Evolutionary conservation across 2,888 invertebrate species (phyloP), one percentile per base, ranked within the genome.

Genomic region (Orthonychiurus folsomi): DNA sequence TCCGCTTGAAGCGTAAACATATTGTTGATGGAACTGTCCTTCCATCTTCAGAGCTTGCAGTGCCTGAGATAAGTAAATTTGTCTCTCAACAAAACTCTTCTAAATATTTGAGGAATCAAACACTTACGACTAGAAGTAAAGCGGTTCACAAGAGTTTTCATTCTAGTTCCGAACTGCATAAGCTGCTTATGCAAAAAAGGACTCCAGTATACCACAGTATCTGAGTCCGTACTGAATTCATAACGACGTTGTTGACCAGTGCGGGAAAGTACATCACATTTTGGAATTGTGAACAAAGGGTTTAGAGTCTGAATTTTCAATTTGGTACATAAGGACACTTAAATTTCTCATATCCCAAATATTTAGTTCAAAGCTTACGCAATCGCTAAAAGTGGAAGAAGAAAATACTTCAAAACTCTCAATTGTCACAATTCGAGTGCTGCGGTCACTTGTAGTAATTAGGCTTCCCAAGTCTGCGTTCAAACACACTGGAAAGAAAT

Each of bases 381-480:
- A 73, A 54, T 73, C 73, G 37, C 70, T 71, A 60, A 65, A 73
- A 59, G 68, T 69, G 9, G 73, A 73, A 0, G 73, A 73, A 1
- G 73, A 73, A 53, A 70, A 73, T 2, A 71, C 70, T 62, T 73
- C 73, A 66, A 73, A 69, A 53, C 71, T 64, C 50, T 70, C 70
- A 24, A 73, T 63, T 27, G 53, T 67, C 3, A 73, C 56, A 12
- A 56, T 63, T 18, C 65, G 59, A 52, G 61, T 66, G 37, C 60
- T 56, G 23, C 61, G 62, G 64, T 71, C 70, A 55, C 68, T 70
- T 3, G 68, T 68, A 9, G 69, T 65, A 48, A 66, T 66, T 15
- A 73, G 27, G 18, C 65, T 61, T n/a, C 67, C 70, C 9, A 73
- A 60, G 52, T 71, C 71, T 1, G 67, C 70, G 61, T 73, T 73